phyloP scores from a whole-genome alignment of 1,140 invertebrate genomes.

The Copidosoma floridanum region DNA sequence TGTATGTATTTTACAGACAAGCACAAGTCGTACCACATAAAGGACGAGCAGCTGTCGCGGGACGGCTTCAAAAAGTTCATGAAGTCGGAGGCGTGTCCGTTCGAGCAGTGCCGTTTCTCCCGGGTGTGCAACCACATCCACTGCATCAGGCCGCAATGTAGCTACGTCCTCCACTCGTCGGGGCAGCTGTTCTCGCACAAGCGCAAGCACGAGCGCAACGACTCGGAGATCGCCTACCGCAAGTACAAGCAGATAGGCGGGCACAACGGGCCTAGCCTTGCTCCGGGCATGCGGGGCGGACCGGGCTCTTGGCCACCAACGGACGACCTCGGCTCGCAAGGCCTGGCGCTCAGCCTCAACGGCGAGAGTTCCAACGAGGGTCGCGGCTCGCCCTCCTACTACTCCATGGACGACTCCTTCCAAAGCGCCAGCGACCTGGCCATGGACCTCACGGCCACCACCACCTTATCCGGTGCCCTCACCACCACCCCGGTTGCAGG shows the following conservation, averaged over 20 bases:
- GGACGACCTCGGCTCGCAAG: slow-evolving; percentile 31
- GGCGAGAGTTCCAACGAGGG: slow-evolving; percentile 58
- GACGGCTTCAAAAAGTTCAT: slow-evolving; percentile 99
- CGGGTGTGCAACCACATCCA: slow-evolving; percentile 97
- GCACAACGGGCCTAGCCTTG: not conserved
- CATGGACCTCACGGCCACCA: slow-evolving; percentile 50
- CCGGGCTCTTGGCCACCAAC: slow-evolving; percentile 7
- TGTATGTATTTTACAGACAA: slow-evolving; percentile 73
- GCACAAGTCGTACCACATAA: slow-evolving; percentile 98
- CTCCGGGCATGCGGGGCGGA: not conserved
- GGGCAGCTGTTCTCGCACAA: slow-evolving; percentile 98
- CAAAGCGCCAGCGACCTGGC: slow-evolving; percentile 53
- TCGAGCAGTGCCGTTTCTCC: slow-evolving; percentile 88
- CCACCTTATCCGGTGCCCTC: not conserved
- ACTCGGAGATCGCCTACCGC: slow-evolving; percentile 80
- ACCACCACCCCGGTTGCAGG: slow-evolving; percentile 16
- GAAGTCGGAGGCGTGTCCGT: slow-evolving; percentile 93
- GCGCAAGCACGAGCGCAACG: slow-evolving; percentile 92
- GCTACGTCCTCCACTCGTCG: slow-evolving; percentile 93
- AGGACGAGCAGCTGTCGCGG: slow-evolving; percentile 91
- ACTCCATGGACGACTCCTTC: slow-evolving; percentile 54
- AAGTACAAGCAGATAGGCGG: slow-evolving; percentile 63
- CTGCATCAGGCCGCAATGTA: slow-evolving; percentile 93
- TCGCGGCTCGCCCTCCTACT: slow-evolving; percentile 53
- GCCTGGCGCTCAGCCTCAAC: slow-evolving; percentile 49